Evolutionary conservation across 2,113 vertebrate genomes (phyloP).

Genomic region (Hippocampus zosterae): DNA sequence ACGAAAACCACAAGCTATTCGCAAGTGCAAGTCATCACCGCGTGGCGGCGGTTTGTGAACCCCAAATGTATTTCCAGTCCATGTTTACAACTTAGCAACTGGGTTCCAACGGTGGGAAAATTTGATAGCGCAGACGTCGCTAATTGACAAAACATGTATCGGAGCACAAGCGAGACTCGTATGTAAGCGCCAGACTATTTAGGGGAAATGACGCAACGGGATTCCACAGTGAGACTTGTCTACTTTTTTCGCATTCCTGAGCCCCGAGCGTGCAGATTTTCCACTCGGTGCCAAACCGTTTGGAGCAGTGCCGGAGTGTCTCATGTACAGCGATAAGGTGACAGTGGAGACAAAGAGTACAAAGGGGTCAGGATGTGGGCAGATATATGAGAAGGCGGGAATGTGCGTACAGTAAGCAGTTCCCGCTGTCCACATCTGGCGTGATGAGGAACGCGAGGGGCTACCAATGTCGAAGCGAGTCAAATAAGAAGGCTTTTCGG

Average conservation of each 20-base stretch:
- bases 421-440: constrained; percentile 34
- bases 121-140: background rate
- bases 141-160: constrained; percentile 39
- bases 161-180: constrained; percentile 26
- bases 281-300: constrained; percentile 4
- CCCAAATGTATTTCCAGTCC: background rate
- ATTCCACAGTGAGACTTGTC: constrained; percentile 8
- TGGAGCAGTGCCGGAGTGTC: constrained; percentile 15
- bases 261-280: constrained; percentile 25
- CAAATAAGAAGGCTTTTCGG: constrained; percentile 25
- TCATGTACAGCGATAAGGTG: constrained; percentile 19
- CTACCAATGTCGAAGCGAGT: constrained; percentile 9
- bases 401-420: constrained; percentile 46
- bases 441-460: constrained; percentile 11
- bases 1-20: background rate
- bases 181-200: constrained; percentile 6
- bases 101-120: background rate
- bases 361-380: constrained; percentile 28
- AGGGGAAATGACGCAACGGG: constrained; percentile 18
- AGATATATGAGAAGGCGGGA: constrained; percentile 35
- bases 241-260: constrained; percentile 5
- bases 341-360: constrained; percentile 14
- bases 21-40: background rate
- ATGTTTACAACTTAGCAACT: constrained; percentile 15
- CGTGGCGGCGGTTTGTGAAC: constrained; percentile 1